These are phyloP conservation scores for Passerina amoena DNA, from an alignment of 2,113 vertebrate genomes.

Conservation along the genomic window DNA sequence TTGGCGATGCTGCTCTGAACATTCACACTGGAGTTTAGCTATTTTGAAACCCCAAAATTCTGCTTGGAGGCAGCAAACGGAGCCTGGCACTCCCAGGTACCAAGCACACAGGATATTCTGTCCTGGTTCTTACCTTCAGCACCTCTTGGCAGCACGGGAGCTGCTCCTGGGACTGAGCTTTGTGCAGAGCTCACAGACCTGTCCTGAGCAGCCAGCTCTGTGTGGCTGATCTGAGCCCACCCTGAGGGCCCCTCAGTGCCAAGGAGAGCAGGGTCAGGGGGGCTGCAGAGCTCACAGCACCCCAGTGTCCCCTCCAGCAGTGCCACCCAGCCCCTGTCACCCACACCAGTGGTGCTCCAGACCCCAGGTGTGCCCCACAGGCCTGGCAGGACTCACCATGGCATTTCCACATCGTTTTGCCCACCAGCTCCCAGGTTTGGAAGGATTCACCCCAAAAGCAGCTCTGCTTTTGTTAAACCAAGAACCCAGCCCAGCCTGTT, in stretches of 20 bases:
- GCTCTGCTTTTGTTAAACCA: not conserved
- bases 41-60: accelerated
- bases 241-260: too few relatives aligned
- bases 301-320: not conserved
- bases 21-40: accelerated
- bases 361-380: accelerated
- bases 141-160: not conserved
- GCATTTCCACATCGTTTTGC: accelerated
- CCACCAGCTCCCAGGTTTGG: not conserved
- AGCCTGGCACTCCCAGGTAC: too few relatives aligned
- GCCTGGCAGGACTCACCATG: accelerated
- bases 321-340: not conserved
- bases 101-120: accelerated
- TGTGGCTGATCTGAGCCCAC: not conserved
- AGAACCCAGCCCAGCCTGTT: not conserved
- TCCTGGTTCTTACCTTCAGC: not conserved
- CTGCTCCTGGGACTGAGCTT: not conserved
- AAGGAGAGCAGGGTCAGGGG: too few relatives aligned
- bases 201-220: accelerated
- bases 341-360: accelerated
- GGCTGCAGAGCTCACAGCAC: not conserved
- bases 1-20: not conserved
- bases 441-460: not conserved
- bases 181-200: not conserved
- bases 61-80: not conserved